Evolutionary conservation across 2,888 invertebrate species (phyloP).

Genomic region (Punctoribates punctum): DNA sequence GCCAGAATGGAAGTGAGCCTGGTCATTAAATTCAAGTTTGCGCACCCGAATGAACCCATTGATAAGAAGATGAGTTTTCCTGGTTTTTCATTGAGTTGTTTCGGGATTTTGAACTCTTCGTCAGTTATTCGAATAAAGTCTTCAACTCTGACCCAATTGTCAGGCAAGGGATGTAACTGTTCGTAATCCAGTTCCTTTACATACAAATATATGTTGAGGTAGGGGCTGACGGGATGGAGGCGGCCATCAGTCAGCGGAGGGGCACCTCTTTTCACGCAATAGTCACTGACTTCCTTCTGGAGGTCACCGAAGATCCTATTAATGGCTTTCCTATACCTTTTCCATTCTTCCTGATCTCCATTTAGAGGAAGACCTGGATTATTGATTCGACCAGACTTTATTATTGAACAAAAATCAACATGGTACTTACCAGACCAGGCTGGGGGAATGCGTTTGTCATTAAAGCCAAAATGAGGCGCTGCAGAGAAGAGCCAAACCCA

Average conservation of each 20-base stretch:
- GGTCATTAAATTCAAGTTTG: slow-evolving; percentile 32
- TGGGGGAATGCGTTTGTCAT: background rate
- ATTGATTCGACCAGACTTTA: too few relatives aligned
- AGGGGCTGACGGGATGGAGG: background rate
- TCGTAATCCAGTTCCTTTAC: slow-evolving; percentile 37
- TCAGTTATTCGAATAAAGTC: background rate
- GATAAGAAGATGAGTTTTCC: slow-evolving; percentile 42
- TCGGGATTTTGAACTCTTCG: slow-evolving; percentile 12
- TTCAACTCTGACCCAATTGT: slow-evolving; percentile 28
- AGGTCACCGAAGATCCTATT: background rate
- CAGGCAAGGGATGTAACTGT: background rate
- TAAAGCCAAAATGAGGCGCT: background rate
- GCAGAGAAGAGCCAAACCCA: slow-evolving; percentile 28
- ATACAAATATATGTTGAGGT: slow-evolving; percentile 38
- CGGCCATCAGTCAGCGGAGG: background rate
- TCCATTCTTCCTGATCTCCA: background rate
- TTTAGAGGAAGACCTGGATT: background rate
- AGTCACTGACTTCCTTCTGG: background rate
- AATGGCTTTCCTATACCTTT: background rate
- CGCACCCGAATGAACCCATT: slow-evolving; percentile 38
- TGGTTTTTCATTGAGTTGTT: background rate
- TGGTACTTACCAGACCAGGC: background rate
- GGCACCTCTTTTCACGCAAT: background rate
- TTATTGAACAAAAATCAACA: too few relatives aligned
- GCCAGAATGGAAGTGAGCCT: slow-evolving; percentile 4